A percentile compares a stretch with the other conserved stretches of the same genome.
Conservation (phyloP, 1,140 invertebrate species). For the Melanaphis sacchari region DNA sequence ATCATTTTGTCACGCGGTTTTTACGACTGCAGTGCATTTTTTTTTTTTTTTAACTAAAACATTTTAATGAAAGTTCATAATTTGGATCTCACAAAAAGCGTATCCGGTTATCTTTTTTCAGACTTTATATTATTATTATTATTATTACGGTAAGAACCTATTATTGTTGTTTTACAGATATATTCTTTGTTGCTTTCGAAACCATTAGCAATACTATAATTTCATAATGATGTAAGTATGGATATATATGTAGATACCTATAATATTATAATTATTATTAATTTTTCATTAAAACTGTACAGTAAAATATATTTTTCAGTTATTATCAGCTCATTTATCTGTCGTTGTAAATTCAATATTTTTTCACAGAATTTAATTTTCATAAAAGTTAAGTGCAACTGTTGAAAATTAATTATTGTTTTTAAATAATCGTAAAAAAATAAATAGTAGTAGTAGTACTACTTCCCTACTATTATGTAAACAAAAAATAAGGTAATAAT, state of each 20-base stretch:
- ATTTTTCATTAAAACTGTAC: neutral
- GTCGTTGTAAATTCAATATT: neutral
- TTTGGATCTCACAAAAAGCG: neutral
- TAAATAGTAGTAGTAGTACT: too few relatives aligned
- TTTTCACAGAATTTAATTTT: neutral
- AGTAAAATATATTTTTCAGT: neutral
- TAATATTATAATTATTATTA: neutral
- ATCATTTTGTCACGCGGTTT: constrained; percentile 17
- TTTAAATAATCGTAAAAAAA: too few relatives aligned
- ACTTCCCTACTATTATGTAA: too few relatives aligned
- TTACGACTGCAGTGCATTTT: neutral
- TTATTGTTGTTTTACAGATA: neutral
- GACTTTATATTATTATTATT: neutral
- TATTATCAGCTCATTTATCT: neutral
- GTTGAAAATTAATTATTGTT: neutral
- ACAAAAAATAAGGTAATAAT: too few relatives aligned
- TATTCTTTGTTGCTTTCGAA: neutral
- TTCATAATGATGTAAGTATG: neutral
- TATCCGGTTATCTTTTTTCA: neutral
- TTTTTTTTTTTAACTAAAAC: constrained; percentile 1
- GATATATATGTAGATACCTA: too few relatives aligned
- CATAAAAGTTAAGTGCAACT: neutral
- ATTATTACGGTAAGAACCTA: neutral
- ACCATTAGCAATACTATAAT: neutral
- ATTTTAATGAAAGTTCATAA: constrained; percentile 11